These are phyloP conservation scores for Nemopilema nomurai DNA, from an alignment of 30 jellyfish, hydroid and myxozoan genomes.

Conservation along the genomic window DNA sequence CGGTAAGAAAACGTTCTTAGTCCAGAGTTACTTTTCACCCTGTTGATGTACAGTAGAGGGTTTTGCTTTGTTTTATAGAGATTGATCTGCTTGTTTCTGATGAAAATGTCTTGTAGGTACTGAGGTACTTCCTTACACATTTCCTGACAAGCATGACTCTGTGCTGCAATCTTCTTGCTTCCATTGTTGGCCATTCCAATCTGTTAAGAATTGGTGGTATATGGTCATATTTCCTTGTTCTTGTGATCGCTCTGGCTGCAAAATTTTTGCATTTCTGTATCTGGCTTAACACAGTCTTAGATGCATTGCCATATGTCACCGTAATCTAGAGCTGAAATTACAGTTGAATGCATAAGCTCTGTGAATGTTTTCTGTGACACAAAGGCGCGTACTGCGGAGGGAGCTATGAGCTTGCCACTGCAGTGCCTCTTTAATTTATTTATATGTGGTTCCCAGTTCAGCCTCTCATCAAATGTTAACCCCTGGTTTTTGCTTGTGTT, in stretches of 20 bases:
- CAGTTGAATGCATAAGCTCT: constrained; percentile 47
- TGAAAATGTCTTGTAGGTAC: constrained; percentile 37
- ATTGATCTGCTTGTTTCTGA: constrained; percentile 45
- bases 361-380: constrained; percentile 44
- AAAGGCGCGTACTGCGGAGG: constrained; percentile 11
- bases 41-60: constrained; percentile 25
- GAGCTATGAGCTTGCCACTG: constrained; percentile 1
- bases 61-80: constrained; percentile 34
- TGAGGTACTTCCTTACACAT: constrained; percentile 43
- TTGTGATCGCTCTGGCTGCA: constrained; percentile 67
- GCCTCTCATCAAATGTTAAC: too few species aligned
- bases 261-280: constrained; percentile 41
- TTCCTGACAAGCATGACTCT: constrained; percentile 50
- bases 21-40: constrained; percentile 37
- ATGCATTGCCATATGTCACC: constrained; percentile 52
- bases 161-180: constrained; percentile 39
- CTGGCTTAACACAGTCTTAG: constrained; percentile 42
- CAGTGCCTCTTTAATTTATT: not conserved
- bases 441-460: constrained; percentile 15
- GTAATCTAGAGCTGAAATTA: constrained; percentile 39
- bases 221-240: constrained; percentile 56
- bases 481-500: too few species aligned
- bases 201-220: constrained; percentile 50
- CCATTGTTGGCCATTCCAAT: constrained; percentile 54
- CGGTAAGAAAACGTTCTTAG: constrained; percentile 41